Base-by-base conservation (phyloP, 2,797 vertebrate genomes). In the Megalops cyprinoides region DNA sequence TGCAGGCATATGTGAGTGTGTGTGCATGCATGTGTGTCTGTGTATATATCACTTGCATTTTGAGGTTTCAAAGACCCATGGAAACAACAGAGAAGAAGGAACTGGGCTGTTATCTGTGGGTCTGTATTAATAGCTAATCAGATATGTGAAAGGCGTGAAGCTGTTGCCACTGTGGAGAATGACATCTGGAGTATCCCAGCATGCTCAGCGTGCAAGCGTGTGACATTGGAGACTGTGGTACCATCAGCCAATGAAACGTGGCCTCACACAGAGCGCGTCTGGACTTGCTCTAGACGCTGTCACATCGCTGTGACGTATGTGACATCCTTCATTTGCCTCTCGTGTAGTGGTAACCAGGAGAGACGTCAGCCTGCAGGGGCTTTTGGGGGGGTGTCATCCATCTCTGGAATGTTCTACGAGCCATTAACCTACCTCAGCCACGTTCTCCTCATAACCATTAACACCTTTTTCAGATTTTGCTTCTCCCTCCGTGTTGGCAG, bases 21-120 rank as follows among this genome's bases (percentile, higher is more conserved):
- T 91, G 91, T 76, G 90, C 92, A 89, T 93, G 92, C 82, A 90
- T 92, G 88, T 93, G 92, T n/a, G n/a, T n/a, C n/a, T n/a, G n/a
- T n/a, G n/a, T n/a, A n/a, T n/a, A n/a, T n/a, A n/a, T n/a, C n/a
- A n/a, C n/a, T n/a, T n/a, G n/a, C n/a, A n/a, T n/a, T n/a, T n/a
- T n/a, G n/a, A n/a, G n/a, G n/a, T n/a, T n/a, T n/a, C n/a, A n/a
- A n/a, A n/a, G n/a, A n/a, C n/a, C n/a, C n/a, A n/a, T n/a, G n/a
- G n/a, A n/a, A n/a, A n/a, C n/a, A n/a, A n/a, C n/a, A n/a, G n/a
- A n/a, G n/a, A n/a, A n/a, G n/a, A n/a, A n/a, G n/a, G n/a, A n/a
- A n/a, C n/a, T n/a, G n/a, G n/a, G n/a, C n/a, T n/a, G n/a, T n/a
- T n/a, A n/a, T n/a, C n/a, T n/a, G n/a, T n/a, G n/a, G n/a, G n/a